phyloP scores from a whole-genome alignment of 2,888 invertebrate genomes.

The Watsonalla cultraria region DNA sequence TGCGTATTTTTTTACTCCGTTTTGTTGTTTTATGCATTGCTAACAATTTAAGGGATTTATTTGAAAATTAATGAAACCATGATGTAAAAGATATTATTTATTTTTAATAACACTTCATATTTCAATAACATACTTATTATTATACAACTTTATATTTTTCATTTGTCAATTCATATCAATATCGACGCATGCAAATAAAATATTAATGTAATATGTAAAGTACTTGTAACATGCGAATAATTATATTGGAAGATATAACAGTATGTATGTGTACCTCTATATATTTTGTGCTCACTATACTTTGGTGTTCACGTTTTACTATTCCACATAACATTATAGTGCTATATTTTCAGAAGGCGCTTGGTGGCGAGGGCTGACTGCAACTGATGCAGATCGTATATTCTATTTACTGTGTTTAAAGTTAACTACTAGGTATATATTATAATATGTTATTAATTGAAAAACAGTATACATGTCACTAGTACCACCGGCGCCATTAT shows the following conservation, averaged over 20 bases:
- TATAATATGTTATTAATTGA: not conserved
- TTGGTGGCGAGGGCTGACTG: not conserved
- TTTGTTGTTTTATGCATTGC: too few species aligned
- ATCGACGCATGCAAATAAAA: constrained; percentile 47
- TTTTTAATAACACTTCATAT: constrained; percentile 54
- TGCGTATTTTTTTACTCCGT: not conserved
- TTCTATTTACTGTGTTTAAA: not conserved
- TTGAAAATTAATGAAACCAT: constrained; percentile 16
- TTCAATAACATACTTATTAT: constrained; percentile 44
- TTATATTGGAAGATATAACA: constrained; percentile 10
- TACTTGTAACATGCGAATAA: constrained; percentile 25
- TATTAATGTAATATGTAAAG: constrained; percentile 24
- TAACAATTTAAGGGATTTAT: too few species aligned
- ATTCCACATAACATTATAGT: constrained; percentile 3
- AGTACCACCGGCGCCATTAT: too few species aligned
- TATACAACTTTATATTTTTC: constrained; percentile 35
- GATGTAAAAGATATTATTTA: constrained; percentile 46
- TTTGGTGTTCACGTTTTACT: constrained; percentile 4
- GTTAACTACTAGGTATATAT: not conserved
- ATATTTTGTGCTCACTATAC: constrained; percentile 37
- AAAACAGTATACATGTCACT: too few species aligned
- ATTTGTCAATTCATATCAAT: constrained; percentile 43
- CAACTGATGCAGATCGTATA: not conserved
- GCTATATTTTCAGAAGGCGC: constrained; percentile 17
- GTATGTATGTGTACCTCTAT: constrained; percentile 22